Percentiles rank a stretch among this genome's conserved stretches.
These are phyloP conservation scores for Anthoptus insignis DNA, from an alignment of 2,888 invertebrate genomes.

Conservation along the genomic window DNA sequence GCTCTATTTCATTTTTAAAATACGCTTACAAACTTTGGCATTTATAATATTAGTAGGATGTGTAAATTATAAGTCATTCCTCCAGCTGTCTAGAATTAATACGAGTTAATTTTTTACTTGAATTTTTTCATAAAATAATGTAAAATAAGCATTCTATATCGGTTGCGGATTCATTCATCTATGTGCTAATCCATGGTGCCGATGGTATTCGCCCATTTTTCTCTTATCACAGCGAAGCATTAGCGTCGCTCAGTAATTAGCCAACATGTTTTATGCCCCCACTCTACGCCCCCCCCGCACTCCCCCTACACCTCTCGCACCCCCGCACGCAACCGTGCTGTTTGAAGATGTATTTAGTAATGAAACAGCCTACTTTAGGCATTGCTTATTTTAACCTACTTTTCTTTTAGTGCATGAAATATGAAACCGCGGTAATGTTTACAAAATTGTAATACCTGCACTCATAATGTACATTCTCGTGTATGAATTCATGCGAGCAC, in stretches of 20 bases:
- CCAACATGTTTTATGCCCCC: constrained; percentile 9
- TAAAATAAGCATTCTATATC: too few species aligned
- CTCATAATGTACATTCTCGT: constrained; percentile 32
- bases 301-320: not conserved
- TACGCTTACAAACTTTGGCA: too few species aligned
- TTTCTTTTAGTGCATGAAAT: constrained; percentile 38
- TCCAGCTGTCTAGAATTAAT: too few species aligned
- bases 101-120: too few species aligned
- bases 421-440: constrained; percentile 37
- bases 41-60: too few species aligned
- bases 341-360: constrained; percentile 38
- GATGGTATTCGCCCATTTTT: not conserved
- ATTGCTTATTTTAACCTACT: constrained; percentile 35
- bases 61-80: too few species aligned
- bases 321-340: constrained; percentile 8
- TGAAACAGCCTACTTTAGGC: constrained; percentile 28
- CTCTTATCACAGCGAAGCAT: constrained; percentile 5
- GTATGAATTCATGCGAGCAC: constrained; percentile 25
- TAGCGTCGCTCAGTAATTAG: constrained; percentile 34
- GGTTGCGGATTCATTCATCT: too few species aligned
- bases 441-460: constrained; percentile 35
- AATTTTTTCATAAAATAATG: too few species aligned
- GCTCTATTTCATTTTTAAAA: too few species aligned
- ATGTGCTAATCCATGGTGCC: too few species aligned
- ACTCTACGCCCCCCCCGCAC: not conserved